Percentiles rank a stretch among this genome's conserved stretches.
phyloP scores from a whole-genome alignment of 1,140 invertebrate genomes.

The Nasonia longicornis region DNA sequence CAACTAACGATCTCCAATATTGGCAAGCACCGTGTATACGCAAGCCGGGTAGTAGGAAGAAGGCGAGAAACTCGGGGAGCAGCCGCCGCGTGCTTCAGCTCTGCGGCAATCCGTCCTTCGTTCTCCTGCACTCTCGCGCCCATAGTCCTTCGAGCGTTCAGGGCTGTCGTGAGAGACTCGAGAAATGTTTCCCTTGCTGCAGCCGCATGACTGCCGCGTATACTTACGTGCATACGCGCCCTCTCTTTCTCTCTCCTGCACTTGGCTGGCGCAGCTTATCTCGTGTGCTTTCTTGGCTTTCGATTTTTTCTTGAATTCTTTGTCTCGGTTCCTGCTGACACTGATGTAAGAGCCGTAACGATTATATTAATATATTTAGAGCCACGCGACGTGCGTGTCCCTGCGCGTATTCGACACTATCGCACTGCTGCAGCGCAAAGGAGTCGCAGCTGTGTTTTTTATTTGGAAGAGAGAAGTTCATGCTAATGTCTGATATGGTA shows the following conservation, averaged over 20 bases:
- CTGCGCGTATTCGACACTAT: too few relatives aligned
- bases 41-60: neutral
- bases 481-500: too few relatives aligned
- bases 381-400: too few relatives aligned
- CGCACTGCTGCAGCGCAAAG: too few relatives aligned
- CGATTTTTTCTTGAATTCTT: neutral
- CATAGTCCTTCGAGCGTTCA: constrained; percentile 59
- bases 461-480: too few relatives aligned
- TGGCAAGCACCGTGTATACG: neutral
- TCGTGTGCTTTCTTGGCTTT: neutral
- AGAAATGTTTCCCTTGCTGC: constrained; percentile 22
- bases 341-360: neutral
- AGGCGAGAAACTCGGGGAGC: neutral
- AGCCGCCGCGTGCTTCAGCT: constrained; percentile 41
- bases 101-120: constrained; percentile 54
- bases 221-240: neutral
- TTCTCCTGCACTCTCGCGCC: constrained; percentile 16
- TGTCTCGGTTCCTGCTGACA: neutral
- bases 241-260: constrained; percentile 35
- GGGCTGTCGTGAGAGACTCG: constrained; percentile 52
- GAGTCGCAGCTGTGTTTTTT: too few relatives aligned
- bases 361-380: too few relatives aligned
- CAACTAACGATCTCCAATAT: neutral
- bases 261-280: neutral
- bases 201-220: constrained; percentile 35